Conservation (phyloP, 2,888 invertebrate species). For the Lasioglossum figueresi region DNA sequence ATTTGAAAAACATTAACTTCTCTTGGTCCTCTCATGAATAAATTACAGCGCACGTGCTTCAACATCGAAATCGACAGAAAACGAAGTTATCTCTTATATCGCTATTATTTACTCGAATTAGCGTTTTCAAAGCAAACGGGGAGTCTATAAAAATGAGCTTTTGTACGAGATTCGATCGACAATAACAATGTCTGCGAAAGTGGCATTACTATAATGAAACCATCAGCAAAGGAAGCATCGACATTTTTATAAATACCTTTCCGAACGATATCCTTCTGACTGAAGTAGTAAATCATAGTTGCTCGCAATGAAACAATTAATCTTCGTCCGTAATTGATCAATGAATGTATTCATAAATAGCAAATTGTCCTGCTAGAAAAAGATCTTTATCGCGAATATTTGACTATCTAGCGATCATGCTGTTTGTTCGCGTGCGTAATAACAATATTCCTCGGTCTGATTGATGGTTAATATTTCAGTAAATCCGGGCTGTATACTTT, state of each 20-base stretch:
- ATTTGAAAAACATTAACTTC: background rate
- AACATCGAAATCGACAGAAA: background rate
- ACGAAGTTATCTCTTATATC: background rate
- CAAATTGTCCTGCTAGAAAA: background rate
- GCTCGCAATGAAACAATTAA: slow-evolving; percentile 5
- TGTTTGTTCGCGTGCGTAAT: background rate
- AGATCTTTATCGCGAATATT: background rate
- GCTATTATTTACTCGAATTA: background rate
- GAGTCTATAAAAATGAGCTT: background rate
- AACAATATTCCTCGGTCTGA: background rate
- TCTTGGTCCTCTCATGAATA: background rate
- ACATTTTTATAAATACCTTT: background rate
- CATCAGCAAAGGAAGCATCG: background rate
- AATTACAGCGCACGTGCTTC: background rate
- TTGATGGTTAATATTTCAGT: background rate
- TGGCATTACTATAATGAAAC: slow-evolving; percentile 12
- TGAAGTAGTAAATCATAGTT: background rate
- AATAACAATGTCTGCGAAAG: background rate
- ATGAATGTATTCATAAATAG: slow-evolving; percentile 8
- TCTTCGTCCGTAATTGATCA: background rate
- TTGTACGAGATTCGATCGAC: background rate
- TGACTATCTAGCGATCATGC: background rate
- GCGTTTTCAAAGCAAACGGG: background rate
- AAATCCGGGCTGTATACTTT: slow-evolving; percentile 1
- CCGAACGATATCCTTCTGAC: background rate